These are phyloP conservation scores for Hydrophis major DNA, from an alignment of 2,797 vertebrate species.

Conservation along the genomic window DNA sequence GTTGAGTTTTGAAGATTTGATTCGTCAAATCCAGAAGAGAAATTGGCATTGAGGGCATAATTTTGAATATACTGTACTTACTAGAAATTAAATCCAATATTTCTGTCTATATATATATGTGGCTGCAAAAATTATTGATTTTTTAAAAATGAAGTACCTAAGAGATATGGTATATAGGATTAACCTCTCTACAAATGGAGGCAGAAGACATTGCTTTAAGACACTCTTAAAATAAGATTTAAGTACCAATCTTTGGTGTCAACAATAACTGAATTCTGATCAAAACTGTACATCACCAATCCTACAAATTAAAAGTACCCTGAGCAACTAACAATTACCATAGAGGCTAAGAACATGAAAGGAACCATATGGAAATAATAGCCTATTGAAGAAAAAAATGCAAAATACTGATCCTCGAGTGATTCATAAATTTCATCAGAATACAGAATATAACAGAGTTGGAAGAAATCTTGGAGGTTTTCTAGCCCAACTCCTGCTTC, in stretches of 20 bases:
- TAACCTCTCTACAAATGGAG: not conserved
- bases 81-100: not conserved
- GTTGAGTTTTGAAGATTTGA: conserved; percentile 24
- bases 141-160: not conserved
- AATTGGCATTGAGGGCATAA: not conserved
- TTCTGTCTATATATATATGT: not conserved
- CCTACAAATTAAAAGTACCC: not conserved
- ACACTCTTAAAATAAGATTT: not conserved
- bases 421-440: not conserved
- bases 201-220: not conserved
- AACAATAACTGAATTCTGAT: not conserved
- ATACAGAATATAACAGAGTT: not conserved
- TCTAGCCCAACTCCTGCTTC: not conserved
- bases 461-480: not conserved
- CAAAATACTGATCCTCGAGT: not conserved
- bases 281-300: not conserved
- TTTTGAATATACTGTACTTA: not conserved
- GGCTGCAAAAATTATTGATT: not conserved
- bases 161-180: not conserved
- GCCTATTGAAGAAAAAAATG: not conserved
- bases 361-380: not conserved
- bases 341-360: not conserved
- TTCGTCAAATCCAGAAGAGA: not conserved
- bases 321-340: not conserved
- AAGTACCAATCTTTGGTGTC: not conserved